Conservation (phyloP, 2,888 invertebrate species). For the Cantharis rustica region DNA sequence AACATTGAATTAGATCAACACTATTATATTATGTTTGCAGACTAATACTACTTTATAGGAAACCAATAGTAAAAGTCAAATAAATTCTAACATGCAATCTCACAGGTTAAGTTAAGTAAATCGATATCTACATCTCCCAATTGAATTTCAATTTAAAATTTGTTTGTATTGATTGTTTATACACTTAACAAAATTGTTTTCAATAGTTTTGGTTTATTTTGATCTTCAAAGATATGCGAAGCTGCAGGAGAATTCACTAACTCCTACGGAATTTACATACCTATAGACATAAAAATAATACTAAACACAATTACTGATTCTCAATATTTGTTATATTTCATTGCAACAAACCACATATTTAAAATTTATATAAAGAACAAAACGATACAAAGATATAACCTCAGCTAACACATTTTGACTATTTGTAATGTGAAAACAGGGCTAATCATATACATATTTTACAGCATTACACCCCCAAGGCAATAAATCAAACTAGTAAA, state of each 20-base stretch:
- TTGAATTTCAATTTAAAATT: not conserved
- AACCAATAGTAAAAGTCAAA: not conserved
- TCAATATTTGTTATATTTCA: not conserved
- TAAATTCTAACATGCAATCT: not conserved
- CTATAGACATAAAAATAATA: not conserved
- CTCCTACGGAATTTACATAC: not conserved
- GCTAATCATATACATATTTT: constrained; percentile 12
- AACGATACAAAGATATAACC: not conserved
- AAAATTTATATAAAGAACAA: not conserved
- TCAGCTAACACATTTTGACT: not conserved
- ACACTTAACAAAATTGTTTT: not conserved
- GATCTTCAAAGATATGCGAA: not conserved
- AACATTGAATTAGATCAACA: not conserved
- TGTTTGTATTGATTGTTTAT: not conserved
- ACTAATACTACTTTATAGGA: not conserved
- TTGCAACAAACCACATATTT: not conserved
- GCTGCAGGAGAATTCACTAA: not conserved
- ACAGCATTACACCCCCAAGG: constrained; percentile 9
- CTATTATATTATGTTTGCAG: not conserved
- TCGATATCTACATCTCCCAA: not conserved
- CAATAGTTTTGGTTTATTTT: not conserved
- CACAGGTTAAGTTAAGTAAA: not conserved
- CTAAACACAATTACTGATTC: not conserved
- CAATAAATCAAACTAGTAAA: constrained; percentile 19
- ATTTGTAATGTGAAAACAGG: not conserved